phyloP scores from a whole-genome alignment of 2,797 vertebrate genomes.

The Hephaestus fuliginosus region DNA sequence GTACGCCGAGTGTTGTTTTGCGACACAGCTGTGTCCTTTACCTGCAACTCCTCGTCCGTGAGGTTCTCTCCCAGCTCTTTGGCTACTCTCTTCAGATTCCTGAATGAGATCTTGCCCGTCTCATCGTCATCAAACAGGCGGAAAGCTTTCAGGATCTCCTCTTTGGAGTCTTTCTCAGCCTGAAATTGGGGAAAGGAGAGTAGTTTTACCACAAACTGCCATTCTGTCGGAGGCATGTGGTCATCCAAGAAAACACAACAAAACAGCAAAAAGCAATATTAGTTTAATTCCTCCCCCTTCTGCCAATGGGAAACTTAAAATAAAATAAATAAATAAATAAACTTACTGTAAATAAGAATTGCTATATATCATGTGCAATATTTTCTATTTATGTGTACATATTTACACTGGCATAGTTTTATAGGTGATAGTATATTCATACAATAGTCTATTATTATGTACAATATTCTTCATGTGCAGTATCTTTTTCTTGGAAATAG shows the following conservation, averaged over 20 bases:
- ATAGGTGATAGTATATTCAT: too few species aligned
- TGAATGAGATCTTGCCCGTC: conserved; percentile 96
- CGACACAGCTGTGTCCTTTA: conserved; percentile 54
- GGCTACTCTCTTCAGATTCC: conserved; percentile 94
- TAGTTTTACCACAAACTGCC: neutral
- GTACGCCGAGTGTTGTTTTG: neutral
- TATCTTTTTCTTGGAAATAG: too few species aligned
- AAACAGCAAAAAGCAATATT: neutral
- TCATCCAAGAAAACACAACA: neutral
- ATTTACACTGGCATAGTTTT: too few species aligned
- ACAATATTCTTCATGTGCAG: too few species aligned
- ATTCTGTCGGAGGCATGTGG: neutral
- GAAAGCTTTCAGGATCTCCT: conserved; percentile 98
- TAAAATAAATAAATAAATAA: too few species aligned
- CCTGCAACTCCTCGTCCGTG: conserved; percentile 96
- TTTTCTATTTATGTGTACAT: too few species aligned
- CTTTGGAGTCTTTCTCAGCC: conserved; percentile 97
- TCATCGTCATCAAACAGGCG: conserved; percentile 95
- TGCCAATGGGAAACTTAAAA: too few species aligned
- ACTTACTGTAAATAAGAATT: too few species aligned
- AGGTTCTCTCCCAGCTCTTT: conserved; percentile 95
- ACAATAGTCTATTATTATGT: too few species aligned
- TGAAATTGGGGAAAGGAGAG: conserved; percentile 58
- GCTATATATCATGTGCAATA: too few species aligned
- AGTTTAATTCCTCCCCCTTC: neutral